phyloP scores from a whole-genome alignment of 2,797 vertebrate genomes.

The Capromys pilorides region DNA sequence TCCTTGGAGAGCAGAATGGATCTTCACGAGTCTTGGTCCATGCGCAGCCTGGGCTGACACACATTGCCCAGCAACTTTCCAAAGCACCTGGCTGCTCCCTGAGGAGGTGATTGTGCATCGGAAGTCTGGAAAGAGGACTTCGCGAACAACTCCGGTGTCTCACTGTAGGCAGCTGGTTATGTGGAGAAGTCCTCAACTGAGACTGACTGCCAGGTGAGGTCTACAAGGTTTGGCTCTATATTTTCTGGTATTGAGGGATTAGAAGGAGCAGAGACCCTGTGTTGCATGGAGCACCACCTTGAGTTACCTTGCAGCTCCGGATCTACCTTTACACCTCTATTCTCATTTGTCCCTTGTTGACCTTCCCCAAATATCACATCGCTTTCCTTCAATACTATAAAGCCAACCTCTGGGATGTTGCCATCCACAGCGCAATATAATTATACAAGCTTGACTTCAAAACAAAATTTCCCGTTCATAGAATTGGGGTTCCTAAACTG shows the following conservation, averaged over 20 bases:
- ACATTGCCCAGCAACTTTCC: neutral
- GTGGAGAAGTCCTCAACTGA: rapidly evolving
- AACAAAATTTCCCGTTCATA: neutral
- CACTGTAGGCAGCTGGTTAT: rapidly evolving
- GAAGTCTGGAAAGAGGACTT: neutral
- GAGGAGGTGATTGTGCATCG: rapidly evolving
- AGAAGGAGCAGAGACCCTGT: neutral
- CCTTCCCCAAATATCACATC: neutral
- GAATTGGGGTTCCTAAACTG: no score
- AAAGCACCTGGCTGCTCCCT: no score
- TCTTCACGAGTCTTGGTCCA: neutral
- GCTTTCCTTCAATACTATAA: neutral
- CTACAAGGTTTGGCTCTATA: neutral
- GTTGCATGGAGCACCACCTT: neutral
- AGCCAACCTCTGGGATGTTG: neutral
- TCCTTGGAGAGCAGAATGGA: neutral
- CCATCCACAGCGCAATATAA: neutral
- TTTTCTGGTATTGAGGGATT: neutral
- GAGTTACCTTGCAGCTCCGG: no score
- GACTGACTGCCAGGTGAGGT: rapidly evolving
- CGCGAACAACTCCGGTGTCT: neutral
- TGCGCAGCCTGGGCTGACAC: neutral
- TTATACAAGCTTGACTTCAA: neutral
- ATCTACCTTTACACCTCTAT: neutral
- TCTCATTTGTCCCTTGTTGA: neutral